Conservation (phyloP, 2,113 vertebrate species). For the Mugil cephalus region DNA sequence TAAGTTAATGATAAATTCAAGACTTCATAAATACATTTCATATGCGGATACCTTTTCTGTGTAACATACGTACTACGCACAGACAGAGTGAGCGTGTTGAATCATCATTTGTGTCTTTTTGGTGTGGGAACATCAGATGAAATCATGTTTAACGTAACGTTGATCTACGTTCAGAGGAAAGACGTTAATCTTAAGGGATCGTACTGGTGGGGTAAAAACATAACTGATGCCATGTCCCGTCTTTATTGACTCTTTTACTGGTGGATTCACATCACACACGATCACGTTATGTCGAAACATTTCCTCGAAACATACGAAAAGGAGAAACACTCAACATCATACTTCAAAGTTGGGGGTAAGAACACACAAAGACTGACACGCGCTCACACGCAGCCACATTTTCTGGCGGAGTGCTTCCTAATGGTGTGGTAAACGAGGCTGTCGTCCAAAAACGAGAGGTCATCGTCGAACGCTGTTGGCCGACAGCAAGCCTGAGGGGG, state of each 20-base stretch:
- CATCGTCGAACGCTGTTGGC: conserved; percentile 92
- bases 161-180: too few species aligned
- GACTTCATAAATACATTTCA: conserved; percentile 87
- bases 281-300: not conserved
- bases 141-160: conserved; percentile 20
- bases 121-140: conserved; percentile 13
- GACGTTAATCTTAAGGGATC: too few species aligned
- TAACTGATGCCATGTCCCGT: not conserved
- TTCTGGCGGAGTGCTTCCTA: conserved; percentile 95
- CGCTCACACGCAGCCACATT: conserved; percentile 91
- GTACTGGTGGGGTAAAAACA: not conserved
- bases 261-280: conserved; percentile 6
- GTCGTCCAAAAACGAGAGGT: conserved; percentile 95
- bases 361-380: conserved; percentile 14
- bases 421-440: conserved; percentile 93
- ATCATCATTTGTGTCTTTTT: not conserved
- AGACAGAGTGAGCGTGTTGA: conserved; percentile 15
- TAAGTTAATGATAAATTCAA: conserved; percentile 81
- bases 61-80: conserved; percentile 31
- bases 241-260: conserved; percentile 9
- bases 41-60: conserved; percentile 34
- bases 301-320: conserved; percentile 1
- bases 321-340: conserved; percentile 14
- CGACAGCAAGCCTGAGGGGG: conserved; percentile 91
- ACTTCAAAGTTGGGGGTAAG: conserved; percentile 10